Evolutionary conservation across 2,113 vertebrate species (phyloP), one percentile per base, ranked within the genome.

Genomic region (Suricata suricatta): DNA sequence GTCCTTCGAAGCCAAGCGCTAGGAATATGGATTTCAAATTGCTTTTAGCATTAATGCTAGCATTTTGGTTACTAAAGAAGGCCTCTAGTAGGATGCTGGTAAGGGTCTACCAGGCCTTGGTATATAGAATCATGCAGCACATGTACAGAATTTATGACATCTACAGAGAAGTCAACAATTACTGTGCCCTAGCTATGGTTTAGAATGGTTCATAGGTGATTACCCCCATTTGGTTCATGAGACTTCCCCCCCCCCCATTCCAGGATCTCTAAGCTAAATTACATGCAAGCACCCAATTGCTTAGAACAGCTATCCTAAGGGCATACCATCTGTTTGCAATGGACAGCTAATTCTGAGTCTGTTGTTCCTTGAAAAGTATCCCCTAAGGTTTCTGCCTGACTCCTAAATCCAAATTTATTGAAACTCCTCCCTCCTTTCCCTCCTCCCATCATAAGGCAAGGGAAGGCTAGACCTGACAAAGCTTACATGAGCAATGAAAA

Each of bases 261-360:
- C 33, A 95, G 54, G 25, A 60, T 86, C n/a, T 83, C 27, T 38
- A 90, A 87, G 8, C 72, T 96, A 83, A 93, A 96, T 77, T 72
- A 93, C 63, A 97, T 21, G 60, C 72, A 97, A 93, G 27, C 72
- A 86, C 38, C 44, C 47, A 89, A 57, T 5, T 83, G 69, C 69
- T 93, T 63, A 69, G 69, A 63, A 29, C 31, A 77, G 88, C 74
- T 69, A 74, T 74, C 93, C 88, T 97, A 71, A 72, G 72, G 66
- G 91, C 47, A 88, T 8, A 88, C 47, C 86, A 74, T 90, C 91
- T 94, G 80, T 91, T 89, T 80, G 63, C 80, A 92, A 84, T 14
- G 27, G 38, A 92, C 35, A 89, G 77, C 64, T 84, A 86, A 79
- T 86, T 87, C 69, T 52, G 54, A 77, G 66, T 29, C 66, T 84